phyloP scores from a whole-genome alignment of 1,140 invertebrate genomes.

The Drosophila rhopaloa region DNA sequence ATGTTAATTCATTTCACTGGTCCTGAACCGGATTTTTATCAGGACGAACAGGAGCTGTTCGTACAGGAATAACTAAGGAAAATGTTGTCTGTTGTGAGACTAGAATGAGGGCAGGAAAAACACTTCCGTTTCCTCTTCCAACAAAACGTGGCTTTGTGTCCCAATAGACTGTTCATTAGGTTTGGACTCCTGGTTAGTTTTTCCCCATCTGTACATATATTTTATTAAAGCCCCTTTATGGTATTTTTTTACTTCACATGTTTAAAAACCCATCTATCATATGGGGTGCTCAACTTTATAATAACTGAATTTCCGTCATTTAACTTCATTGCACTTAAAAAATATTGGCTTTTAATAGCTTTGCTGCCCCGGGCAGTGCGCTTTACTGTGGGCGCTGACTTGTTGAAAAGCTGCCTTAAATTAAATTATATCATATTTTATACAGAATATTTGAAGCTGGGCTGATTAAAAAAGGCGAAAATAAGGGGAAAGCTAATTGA shows the following conservation, averaged over 20 bases:
- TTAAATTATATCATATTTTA: conserved; percentile 40
- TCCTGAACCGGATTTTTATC: conserved; percentile 75
- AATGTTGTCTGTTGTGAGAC: conserved; percentile 41
- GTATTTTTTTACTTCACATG: conserved; percentile 20
- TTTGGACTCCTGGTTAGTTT: neutral
- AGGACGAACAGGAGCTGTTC: conserved; percentile 36
- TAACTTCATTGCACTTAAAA: conserved; percentile 61
- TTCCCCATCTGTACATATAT: neutral
- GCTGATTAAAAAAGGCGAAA: conserved; percentile 6
- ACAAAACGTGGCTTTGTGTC: conserved; percentile 1
- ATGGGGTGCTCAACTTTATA: conserved; percentile 45
- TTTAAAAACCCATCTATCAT: conserved; percentile 63
- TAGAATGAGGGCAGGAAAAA: conserved; percentile 24
- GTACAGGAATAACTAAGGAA: conserved; percentile 54
- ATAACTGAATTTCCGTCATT: conserved; percentile 79
- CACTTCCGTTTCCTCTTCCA: conserved; percentile 59
- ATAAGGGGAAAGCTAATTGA: conserved; percentile 33
- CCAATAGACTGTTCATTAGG: conserved; percentile 18
- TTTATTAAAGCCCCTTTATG: neutral
- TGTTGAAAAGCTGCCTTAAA: conserved; percentile 44
- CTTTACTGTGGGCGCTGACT: conserved; percentile 47
- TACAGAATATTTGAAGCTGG: conserved; percentile 8
- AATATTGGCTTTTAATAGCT: conserved; percentile 77
- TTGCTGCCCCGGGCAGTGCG: conserved; percentile 35
- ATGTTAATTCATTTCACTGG: conserved; percentile 77